phyloP scores from a whole-genome alignment of 2,113 vertebrate genomes.

The Gadus chalcogrammus region DNA sequence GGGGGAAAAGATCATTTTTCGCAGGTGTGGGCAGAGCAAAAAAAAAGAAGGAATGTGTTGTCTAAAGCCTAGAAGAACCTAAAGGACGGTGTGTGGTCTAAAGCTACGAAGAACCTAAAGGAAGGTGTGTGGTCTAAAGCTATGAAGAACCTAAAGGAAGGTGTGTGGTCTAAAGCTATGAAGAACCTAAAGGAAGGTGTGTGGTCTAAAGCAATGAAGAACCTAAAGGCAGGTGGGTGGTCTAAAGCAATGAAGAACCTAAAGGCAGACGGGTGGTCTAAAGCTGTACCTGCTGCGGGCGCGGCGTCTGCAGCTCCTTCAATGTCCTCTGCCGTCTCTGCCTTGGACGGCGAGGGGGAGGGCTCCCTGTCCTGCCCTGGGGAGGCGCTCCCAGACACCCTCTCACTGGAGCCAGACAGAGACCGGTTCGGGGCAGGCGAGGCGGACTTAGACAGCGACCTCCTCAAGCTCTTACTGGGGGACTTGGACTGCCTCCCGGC shows the following conservation, averaged over 20 bases:
- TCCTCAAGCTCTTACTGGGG: conserved; percentile 46
- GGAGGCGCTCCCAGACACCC: conserved; percentile 55
- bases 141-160: too few species aligned
- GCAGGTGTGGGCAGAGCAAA: too few species aligned
- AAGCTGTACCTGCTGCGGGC: conserved; percentile 29
- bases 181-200: too few species aligned
- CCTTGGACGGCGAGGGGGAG: conserved; percentile 9
- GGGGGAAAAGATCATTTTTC: too few species aligned
- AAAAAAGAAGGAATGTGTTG: too few species aligned
- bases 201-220: too few species aligned
- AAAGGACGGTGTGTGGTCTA: too few species aligned
- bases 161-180: too few species aligned
- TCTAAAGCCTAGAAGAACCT: too few species aligned
- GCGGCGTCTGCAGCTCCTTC: conserved; percentile 30
- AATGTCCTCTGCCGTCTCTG: conserved; percentile 19
- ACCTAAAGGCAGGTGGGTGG: too few species aligned
- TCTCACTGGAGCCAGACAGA: conserved; percentile 57
- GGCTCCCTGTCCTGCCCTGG: conserved; percentile 46
- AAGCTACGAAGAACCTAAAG: too few species aligned
- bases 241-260: too few species aligned
- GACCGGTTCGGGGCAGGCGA: conserved; percentile 42
- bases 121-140: background rate
- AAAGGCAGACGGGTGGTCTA: background rate
- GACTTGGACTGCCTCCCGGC: conserved; percentile 63
- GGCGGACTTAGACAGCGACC: conserved; percentile 67